phyloP scores from a whole-genome alignment of 2,113 vertebrate species.

The Calypte anna region DNA sequence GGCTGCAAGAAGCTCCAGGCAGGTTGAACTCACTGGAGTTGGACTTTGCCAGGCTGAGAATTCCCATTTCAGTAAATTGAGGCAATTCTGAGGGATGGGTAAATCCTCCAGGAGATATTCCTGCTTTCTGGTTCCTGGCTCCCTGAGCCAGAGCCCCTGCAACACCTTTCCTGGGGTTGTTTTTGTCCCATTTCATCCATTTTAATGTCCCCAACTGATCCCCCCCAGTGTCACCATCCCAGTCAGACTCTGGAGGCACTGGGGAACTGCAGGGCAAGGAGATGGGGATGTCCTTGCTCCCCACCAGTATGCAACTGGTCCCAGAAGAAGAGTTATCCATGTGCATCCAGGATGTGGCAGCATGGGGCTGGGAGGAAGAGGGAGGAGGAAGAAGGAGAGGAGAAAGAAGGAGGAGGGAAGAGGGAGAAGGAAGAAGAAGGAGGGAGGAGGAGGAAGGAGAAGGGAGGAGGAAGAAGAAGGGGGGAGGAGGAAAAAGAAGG shows the following conservation, averaged over 20 bases:
- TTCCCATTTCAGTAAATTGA: background rate
- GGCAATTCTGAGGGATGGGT: background rate
- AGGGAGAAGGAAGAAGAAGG: too few species aligned
- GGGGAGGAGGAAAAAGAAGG: too few species aligned
- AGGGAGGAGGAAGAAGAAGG: too few species aligned
- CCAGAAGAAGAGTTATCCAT: background rate
- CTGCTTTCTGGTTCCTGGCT: background rate
- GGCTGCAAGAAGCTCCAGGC: background rate
- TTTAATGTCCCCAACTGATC: background rate
- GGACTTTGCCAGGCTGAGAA: background rate
- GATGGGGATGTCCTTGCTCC: background rate
- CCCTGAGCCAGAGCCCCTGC: background rate
- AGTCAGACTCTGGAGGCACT: background rate
- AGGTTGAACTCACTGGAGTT: background rate
- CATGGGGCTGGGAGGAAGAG: fast-evolving
- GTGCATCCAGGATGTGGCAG: background rate
- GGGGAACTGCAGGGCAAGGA: background rate
- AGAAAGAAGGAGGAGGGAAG: too few species aligned
- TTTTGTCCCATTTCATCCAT: background rate
- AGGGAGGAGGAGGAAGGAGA: too few species aligned
- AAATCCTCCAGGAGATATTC: background rate
- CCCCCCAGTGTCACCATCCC: background rate
- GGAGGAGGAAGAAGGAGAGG: too few species aligned
- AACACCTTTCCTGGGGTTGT: background rate
- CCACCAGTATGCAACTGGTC: background rate